Conservation (phyloP, 2,797 vertebrate genomes). For the Syngnathus rostellatus region DNA sequence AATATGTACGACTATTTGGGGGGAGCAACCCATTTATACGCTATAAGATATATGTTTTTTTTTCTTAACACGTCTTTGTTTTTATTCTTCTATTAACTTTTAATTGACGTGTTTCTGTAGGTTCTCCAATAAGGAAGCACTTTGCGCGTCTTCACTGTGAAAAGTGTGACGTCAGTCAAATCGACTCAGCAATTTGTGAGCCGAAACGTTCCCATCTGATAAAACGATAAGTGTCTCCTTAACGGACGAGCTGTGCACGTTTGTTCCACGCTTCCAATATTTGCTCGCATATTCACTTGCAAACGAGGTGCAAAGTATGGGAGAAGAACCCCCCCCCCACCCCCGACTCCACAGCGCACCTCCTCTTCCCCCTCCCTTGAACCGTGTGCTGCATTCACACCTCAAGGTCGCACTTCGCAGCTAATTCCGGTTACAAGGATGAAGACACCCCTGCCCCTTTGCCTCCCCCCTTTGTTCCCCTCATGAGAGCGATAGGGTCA, state of each 20-base stretch:
- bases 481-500: neutral
- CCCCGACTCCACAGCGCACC: neutral
- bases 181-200: neutral
- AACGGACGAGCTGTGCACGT: constrained; percentile 33
- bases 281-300: constrained; percentile 58
- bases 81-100: neutral
- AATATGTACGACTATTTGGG: too few species aligned
- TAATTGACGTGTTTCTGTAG: neutral
- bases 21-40: too few species aligned
- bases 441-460: constrained; percentile 43
- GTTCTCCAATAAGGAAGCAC: too few species aligned
- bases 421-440: constrained; percentile 77
- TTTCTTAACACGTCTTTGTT: neutral
- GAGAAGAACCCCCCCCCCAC: constrained; percentile 29
- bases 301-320: constrained; percentile 81
- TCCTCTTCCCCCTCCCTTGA: constrained; percentile 33
- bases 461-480: neutral
- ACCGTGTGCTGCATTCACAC: constrained; percentile 70
- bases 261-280: constrained; percentile 47
- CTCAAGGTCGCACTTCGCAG: constrained; percentile 76
- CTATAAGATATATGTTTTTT: too few species aligned
- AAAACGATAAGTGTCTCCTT: neutral
- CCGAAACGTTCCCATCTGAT: neutral
- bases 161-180: neutral
- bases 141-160: too few species aligned